Percentiles rank a stretch among this genome's conserved stretches.
Evolutionary conservation across 2,113 vertebrate genomes (phyloP).

Genomic region (Colistium nudipinnis): DNA sequence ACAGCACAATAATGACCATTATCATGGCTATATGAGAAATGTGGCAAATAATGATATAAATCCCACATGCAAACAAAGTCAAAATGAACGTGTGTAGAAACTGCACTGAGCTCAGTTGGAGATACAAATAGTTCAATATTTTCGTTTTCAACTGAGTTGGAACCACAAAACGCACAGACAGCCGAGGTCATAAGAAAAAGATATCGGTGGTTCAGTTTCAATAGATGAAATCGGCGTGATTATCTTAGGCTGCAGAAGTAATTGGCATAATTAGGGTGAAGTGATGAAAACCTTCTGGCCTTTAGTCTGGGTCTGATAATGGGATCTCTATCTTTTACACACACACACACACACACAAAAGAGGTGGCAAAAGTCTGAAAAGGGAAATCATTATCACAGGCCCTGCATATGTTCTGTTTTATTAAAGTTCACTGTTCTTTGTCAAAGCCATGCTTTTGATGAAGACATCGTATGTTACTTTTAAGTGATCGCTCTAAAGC

Average conservation of each 20-base stretch:
- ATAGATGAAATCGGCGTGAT: conserved; percentile 42
- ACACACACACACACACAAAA: background rate
- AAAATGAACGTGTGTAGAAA: background rate
- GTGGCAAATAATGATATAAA: background rate
- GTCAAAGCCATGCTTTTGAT: conserved; percentile 3
- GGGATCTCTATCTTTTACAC: background rate
- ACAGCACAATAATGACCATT: too few relatives aligned
- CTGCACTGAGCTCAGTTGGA: background rate
- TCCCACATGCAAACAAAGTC: background rate
- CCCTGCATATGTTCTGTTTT: conserved; percentile 17
- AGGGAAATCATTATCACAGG: conserved; percentile 34
- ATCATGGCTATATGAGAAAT: background rate
- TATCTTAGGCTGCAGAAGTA: conserved; percentile 53
- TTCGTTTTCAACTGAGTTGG: background rate
- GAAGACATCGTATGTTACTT: background rate
- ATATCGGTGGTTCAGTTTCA: conserved; percentile 27
- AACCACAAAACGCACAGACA: conserved; percentile 13
- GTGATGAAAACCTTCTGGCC: conserved; percentile 53
- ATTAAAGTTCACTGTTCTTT: conserved; percentile 15
- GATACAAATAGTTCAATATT: conserved; percentile 8
- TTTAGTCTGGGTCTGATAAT: conserved; percentile 33
- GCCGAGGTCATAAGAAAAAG: conserved; percentile 40
- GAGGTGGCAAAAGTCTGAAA: conserved; percentile 29
- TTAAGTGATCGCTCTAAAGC: background rate
- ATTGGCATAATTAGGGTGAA: conserved; percentile 57